Percentiles rank a stretch among this genome's conserved stretches.
These are phyloP conservation scores for Anabacerthia variegaticeps DNA, from an alignment of 2,797 vertebrate genomes.

Conservation along the genomic window DNA sequence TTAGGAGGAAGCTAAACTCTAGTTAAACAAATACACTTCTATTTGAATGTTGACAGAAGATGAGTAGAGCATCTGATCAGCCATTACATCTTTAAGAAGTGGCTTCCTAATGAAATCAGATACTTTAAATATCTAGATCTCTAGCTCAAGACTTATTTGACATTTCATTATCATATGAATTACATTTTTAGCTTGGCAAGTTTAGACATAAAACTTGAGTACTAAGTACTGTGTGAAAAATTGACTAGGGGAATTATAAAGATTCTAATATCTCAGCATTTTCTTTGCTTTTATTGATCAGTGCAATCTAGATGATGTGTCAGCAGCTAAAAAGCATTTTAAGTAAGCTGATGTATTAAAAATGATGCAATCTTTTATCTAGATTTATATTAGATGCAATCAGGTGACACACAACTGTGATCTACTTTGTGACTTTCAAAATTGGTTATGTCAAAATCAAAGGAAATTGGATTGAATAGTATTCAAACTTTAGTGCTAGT, in stretches of 20 bases:
- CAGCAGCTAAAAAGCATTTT: slow-evolving; percentile 42
- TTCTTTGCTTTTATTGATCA: slow-evolving; percentile 55
- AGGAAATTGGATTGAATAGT: slow-evolving; percentile 51
- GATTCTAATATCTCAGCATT: slow-evolving; percentile 33
- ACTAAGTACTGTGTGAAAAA: slow-evolving; percentile 38
- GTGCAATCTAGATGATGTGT: slow-evolving; percentile 19
- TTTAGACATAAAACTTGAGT: slow-evolving; percentile 20
- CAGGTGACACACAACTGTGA: background rate
- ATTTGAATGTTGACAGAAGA: slow-evolving; percentile 37
- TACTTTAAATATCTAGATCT: slow-evolving; percentile 49
- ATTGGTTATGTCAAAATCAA: slow-evolving; percentile 61
- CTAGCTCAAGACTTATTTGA: slow-evolving; percentile 25
- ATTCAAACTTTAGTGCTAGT: slow-evolving; percentile 21
- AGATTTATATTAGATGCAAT: slow-evolving; percentile 55
- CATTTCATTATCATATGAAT: slow-evolving; percentile 56
- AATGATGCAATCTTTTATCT: slow-evolving; percentile 40
- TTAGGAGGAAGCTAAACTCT: slow-evolving; percentile 41
- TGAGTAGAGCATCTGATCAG: slow-evolving; percentile 15
- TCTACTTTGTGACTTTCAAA: slow-evolving; percentile 48
- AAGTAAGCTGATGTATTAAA: slow-evolving; percentile 56
- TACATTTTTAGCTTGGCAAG: slow-evolving; percentile 18
- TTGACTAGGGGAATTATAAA: slow-evolving; percentile 35
- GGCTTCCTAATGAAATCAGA: slow-evolving; percentile 28
- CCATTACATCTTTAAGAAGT: slow-evolving; percentile 44
- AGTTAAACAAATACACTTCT: slow-evolving; percentile 42